Conservation (phyloP, 2,888 invertebrate species). For the Tachina fera region DNA sequence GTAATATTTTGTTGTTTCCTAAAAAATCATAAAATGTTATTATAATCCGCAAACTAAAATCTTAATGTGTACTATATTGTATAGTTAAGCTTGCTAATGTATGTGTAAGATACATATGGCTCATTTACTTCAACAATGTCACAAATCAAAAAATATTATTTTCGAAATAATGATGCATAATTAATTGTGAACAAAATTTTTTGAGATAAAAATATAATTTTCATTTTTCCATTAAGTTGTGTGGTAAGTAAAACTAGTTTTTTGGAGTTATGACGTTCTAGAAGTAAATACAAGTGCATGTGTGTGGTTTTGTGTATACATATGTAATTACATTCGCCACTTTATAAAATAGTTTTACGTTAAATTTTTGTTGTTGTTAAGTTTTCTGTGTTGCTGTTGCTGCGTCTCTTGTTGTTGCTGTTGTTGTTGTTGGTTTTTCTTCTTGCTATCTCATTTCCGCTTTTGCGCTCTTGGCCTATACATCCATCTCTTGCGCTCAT, state of each 20-base stretch:
- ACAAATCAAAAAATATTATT: too few species aligned
- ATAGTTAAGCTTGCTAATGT: background rate
- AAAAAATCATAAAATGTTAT: slow-evolving; percentile 6
- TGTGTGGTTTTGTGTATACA: background rate
- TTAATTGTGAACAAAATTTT: too few species aligned
- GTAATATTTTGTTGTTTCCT: background rate
- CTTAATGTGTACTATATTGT: background rate
- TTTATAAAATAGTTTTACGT: slow-evolving; percentile 65
- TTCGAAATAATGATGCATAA: too few species aligned
- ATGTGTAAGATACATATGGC: slow-evolving; percentile 5
- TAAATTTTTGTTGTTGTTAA: slow-evolving; percentile 26
- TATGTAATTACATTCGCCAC: slow-evolving; percentile 61
- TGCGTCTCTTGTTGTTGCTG: slow-evolving; percentile 31
- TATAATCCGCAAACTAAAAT: slow-evolving; percentile 33
- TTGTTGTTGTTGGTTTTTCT: slow-evolving; percentile 54
- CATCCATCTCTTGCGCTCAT: slow-evolving; percentile 83
- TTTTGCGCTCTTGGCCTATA: slow-evolving; percentile 78
- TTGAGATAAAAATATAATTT: too few species aligned
- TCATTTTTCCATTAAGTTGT: too few species aligned
- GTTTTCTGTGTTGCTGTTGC: slow-evolving; percentile 28
- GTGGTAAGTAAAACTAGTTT: too few species aligned
- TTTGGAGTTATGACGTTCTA: too few species aligned
- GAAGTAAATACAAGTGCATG: background rate
- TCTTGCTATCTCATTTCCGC: slow-evolving; percentile 80
- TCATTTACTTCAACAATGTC: too few species aligned